Percentiles rank a stretch among this genome's conserved stretches.
Conservation (phyloP, 2,797 vertebrate species). For the Chrysocyon brachyurus region DNA sequence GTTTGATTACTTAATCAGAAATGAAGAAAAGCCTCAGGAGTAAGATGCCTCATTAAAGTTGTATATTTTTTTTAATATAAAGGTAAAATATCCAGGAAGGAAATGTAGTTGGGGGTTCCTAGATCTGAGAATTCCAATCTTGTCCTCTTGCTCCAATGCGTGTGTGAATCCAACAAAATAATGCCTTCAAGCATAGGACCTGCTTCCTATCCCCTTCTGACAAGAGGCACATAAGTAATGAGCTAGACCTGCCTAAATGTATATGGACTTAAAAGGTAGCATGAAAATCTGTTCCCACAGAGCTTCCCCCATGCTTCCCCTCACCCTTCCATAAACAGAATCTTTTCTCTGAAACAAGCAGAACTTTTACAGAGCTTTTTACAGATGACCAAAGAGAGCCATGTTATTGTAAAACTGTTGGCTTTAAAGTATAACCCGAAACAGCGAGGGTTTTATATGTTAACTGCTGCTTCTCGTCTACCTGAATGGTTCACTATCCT, state of each 20-base stretch:
- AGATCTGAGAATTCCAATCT: background rate
- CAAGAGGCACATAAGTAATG: background rate
- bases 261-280: background rate
- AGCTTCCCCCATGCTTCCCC: background rate
- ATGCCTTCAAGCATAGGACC: background rate
- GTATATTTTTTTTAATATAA: background rate
- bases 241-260: background rate
- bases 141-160: too few relatives aligned
- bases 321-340: background rate
- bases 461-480: constrained; percentile 12
- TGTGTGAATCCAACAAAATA: too few relatives aligned
- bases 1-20: constrained; percentile 66
- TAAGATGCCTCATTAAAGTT: constrained; percentile 30
- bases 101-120: background rate
- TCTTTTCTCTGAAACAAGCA: background rate
- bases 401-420: background rate
- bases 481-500: constrained; percentile 28
- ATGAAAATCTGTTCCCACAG: background rate
- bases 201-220: background rate
- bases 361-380: background rate
- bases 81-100: constrained; percentile 1
- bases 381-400: background rate
- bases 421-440: constrained; percentile 39
- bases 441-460: background rate
- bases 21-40: constrained; percentile 40